Percentiles rank a stretch among this genome's conserved stretches.
Evolutionary conservation across 64 coral and sea anemone species (phyloP).

Genomic region (Pocillopora verrucosa): DNA sequence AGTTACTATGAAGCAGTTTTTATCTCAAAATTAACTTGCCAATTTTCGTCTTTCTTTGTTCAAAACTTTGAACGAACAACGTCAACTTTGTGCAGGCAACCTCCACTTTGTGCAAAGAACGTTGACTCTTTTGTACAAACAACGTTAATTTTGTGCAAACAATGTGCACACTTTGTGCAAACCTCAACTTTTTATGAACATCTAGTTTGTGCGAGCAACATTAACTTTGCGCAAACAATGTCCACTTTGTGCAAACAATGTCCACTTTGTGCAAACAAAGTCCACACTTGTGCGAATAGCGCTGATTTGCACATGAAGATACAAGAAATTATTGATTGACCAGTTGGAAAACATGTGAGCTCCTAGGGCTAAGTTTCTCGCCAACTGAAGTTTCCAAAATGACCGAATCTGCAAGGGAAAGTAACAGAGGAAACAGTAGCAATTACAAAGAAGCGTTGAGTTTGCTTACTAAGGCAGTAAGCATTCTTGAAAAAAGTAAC

Average conservation of each 20-base stretch:
- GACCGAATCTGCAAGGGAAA: too few relatives aligned
- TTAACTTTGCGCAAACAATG: too few relatives aligned
- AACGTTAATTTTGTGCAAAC: not conserved
- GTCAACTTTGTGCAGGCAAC: not conserved
- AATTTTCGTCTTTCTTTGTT: slow-evolving; percentile 6
- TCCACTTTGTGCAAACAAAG: too few relatives aligned
- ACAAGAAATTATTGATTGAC: slow-evolving; percentile 14
- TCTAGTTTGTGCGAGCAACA: not conserved
- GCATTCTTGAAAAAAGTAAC: too few relatives aligned
- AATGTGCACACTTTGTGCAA: not conserved
- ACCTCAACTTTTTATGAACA: not conserved
- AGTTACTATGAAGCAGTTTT: too few relatives aligned
- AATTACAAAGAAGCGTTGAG: too few relatives aligned
- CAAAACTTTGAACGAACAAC: slow-evolving; percentile 5
- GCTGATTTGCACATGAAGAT: not conserved
- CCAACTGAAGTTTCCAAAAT: too few relatives aligned
- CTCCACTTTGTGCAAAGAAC: not conserved
- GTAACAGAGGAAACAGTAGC: too few relatives aligned
- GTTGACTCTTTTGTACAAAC: not conserved
- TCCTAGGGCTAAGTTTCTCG: too few relatives aligned
- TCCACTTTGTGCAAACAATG: too few relatives aligned
- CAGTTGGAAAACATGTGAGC: too few relatives aligned
- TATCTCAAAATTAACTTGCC: not conserved
- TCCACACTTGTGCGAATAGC: not conserved
- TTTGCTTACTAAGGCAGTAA: too few relatives aligned